A percentile compares a stretch with the other conserved stretches of the same genome.
Conservation (phyloP, 2,113 vertebrate genomes). For the Anser cygnoides region DNA sequence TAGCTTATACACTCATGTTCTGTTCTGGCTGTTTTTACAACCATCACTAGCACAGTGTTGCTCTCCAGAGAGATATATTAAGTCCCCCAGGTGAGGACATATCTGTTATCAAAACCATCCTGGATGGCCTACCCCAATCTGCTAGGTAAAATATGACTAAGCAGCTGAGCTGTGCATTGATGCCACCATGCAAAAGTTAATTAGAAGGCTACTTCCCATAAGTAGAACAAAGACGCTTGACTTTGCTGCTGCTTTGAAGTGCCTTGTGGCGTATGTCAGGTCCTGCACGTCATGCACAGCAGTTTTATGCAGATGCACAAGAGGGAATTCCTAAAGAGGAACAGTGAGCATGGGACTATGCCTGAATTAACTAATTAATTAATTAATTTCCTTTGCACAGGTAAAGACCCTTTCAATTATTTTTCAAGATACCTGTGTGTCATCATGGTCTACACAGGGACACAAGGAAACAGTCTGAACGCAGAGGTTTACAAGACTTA, state of each 20-base stretch:
- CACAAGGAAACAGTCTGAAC: neutral
- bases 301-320: neutral
- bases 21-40: neutral
- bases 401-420: neutral
- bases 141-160: neutral
- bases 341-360: neutral
- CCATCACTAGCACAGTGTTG: neutral
- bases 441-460: neutral
- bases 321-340: neutral
- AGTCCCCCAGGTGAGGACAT: neutral
- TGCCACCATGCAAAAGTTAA: neutral
- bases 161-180: neutral
- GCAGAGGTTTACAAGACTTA: neutral
- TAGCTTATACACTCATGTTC: neutral
- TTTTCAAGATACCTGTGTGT: neutral
- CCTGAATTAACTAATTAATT: neutral
- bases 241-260: neutral
- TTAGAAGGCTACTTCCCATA: neutral
- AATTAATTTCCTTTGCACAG: neutral
- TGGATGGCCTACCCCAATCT: neutral
- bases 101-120: neutral
- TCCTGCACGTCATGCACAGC: neutral
- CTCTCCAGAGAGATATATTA: neutral
- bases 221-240: neutral
- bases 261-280: neutral